A percentile compares a stretch with the other conserved stretches of the same genome.
Evolutionary conservation across 2,113 vertebrate species (phyloP).

Genomic region (Xenopus tropicalis): DNA sequence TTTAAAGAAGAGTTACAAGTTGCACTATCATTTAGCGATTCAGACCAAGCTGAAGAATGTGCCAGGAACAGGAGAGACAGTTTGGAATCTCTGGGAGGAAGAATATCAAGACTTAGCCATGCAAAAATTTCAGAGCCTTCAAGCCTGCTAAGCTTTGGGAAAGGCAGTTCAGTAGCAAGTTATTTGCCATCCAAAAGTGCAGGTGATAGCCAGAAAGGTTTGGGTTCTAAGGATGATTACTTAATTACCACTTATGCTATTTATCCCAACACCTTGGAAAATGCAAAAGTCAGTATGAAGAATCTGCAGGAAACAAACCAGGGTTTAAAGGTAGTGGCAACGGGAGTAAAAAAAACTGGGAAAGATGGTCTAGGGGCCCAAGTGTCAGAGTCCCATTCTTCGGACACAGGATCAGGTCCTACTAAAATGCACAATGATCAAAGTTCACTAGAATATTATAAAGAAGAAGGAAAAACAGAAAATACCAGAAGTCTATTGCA

Average conservation of each 20-base stretch:
- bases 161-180: neutral
- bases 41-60: neutral
- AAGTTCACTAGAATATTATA: neutral
- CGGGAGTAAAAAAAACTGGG: neutral
- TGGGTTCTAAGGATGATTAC: neutral
- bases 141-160: neutral
- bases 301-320: neutral
- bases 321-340: neutral
- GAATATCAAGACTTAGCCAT: conserved; percentile 47
- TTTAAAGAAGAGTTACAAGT: fast-evolving
- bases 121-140: fast-evolving
- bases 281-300: neutral
- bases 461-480: neutral
- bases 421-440: neutral
- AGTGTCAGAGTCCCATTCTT: neutral
- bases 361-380: neutral
- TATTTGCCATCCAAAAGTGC: neutral
- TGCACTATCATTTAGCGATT: neutral
- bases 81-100: conserved; percentile 49
- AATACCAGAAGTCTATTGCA: neutral
- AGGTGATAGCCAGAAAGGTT: neutral
- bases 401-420: neutral
- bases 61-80: conserved; percentile 11
- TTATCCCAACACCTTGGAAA: neutral
- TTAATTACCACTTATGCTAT: neutral